Conservation (phyloP, 92 coral and sea anemone species). For the Epizoanthus ramosus region DNA sequence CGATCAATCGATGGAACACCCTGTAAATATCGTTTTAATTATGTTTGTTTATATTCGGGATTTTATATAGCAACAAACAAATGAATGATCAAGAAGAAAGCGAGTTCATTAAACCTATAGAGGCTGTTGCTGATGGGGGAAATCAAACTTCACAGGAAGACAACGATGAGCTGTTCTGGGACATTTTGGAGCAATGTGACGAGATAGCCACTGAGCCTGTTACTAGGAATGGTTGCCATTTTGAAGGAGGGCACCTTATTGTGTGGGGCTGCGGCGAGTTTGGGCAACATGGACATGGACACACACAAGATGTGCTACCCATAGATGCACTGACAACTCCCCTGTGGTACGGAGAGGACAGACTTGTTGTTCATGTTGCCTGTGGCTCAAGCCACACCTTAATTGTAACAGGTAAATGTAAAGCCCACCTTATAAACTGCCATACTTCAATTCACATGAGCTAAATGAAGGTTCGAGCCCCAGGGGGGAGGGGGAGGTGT, state of each 20-base stretch:
- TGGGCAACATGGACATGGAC: slow-evolving; percentile 97
- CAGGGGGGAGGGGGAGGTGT: no score
- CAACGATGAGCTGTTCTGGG: background rate
- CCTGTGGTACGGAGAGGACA: slow-evolving; percentile 72
- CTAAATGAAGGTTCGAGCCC: no score
- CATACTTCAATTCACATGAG: no score
- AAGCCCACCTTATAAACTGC: background rate
- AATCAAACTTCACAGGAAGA: background rate
- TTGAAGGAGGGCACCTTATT: slow-evolving; percentile 66
- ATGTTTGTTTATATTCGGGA: background rate
- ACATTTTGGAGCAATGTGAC: background rate
- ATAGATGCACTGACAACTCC: slow-evolving; percentile 61
- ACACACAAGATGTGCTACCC: slow-evolving; percentile 59
- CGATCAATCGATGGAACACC: no score
- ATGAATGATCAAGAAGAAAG: background rate
- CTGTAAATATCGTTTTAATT: background rate
- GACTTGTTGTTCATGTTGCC: slow-evolving; percentile 66
- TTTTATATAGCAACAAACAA: slow-evolving; percentile 11
- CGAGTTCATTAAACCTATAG: background rate
- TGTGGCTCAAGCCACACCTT: slow-evolving; percentile 97
- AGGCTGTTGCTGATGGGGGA: background rate
- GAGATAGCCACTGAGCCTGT: slow-evolving; percentile 1
- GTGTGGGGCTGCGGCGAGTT: slow-evolving; percentile 99
- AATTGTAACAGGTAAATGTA: slow-evolving; percentile 76
- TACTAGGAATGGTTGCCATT: background rate